These are phyloP conservation scores for Neosilurus hyrtlii DNA, from an alignment of 2,797 vertebrate genomes.

Conservation along the genomic window DNA sequence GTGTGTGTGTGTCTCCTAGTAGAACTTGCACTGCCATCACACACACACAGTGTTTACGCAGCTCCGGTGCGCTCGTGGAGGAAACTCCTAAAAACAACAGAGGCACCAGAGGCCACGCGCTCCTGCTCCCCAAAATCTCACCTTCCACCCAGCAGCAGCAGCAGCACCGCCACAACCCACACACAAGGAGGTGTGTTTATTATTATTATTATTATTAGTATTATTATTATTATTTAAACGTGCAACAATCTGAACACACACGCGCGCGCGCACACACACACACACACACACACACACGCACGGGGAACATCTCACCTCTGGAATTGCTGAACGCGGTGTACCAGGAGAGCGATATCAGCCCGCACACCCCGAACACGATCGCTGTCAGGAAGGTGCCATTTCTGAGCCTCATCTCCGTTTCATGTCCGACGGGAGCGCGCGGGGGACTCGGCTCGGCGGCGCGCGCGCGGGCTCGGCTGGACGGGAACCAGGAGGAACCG, in stretches of 20 bases:
- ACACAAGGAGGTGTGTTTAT: background rate
- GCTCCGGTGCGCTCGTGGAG: background rate
- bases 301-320: constrained; percentile 77
- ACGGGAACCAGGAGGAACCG: constrained; percentile 6
- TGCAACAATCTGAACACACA: background rate
- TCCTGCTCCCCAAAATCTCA: background rate
- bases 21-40: background rate
- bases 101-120: constrained; percentile 10
- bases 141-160: background rate
- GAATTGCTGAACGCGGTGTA: constrained; percentile 94
- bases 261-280: background rate
- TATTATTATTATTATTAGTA: no score
- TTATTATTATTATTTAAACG: background rate
- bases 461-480: constrained; percentile 25
- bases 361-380: constrained; percentile 90
- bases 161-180: background rate
- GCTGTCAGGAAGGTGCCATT: constrained; percentile 96
- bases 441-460: background rate
- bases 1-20: background rate
- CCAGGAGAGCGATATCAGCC: constrained; percentile 93
- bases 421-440: constrained; percentile 81
- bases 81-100: constrained; percentile 13
- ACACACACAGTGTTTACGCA: background rate
- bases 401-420: constrained; percentile 95
- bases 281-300: background rate